These are phyloP conservation scores for Catagonus wagneri DNA, from an alignment of 2,113 vertebrate species.

Conservation along the genomic window DNA sequence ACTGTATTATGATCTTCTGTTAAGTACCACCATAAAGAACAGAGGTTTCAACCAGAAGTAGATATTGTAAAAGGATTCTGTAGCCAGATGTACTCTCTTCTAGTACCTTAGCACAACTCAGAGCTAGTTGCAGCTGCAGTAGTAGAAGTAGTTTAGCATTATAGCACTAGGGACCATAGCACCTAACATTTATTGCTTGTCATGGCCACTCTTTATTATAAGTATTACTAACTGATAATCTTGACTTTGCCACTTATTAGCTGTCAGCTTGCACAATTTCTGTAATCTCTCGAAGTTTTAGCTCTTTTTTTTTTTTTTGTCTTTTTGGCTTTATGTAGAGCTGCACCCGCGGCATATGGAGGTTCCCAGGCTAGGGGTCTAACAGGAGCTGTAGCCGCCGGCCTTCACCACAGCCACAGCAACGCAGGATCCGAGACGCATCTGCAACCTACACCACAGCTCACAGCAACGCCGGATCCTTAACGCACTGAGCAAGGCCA, in stretches of 20 bases:
- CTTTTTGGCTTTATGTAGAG: too few relatives aligned
- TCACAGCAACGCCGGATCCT: too few relatives aligned
- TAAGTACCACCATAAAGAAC: not conserved
- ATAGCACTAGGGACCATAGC: not conserved
- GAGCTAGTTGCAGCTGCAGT: not conserved
- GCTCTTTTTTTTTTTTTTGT: too few relatives aligned
- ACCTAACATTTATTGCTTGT: not conserved
- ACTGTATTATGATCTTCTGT: not conserved
- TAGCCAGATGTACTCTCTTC: not conserved
- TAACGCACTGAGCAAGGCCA: too few relatives aligned
- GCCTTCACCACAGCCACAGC: too few relatives aligned
- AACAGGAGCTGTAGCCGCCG: too few relatives aligned
- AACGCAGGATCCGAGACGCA: too few relatives aligned
- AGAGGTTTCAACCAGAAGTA: not conserved
- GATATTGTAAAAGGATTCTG: not conserved
- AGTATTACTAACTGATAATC: not conserved
- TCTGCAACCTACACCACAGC: too few relatives aligned
- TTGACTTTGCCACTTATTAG: not conserved
- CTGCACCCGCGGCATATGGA: too few relatives aligned
- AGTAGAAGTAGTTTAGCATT: not conserved
- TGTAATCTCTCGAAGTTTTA: not conserved
- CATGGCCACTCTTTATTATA: not conserved
- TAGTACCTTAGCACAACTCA: accelerated
- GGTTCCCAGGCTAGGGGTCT: too few relatives aligned
- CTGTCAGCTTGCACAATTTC: not conserved